These are phyloP conservation scores for Helogale parvula DNA, from an alignment of 2,113 vertebrate genomes.

Conservation along the genomic window DNA sequence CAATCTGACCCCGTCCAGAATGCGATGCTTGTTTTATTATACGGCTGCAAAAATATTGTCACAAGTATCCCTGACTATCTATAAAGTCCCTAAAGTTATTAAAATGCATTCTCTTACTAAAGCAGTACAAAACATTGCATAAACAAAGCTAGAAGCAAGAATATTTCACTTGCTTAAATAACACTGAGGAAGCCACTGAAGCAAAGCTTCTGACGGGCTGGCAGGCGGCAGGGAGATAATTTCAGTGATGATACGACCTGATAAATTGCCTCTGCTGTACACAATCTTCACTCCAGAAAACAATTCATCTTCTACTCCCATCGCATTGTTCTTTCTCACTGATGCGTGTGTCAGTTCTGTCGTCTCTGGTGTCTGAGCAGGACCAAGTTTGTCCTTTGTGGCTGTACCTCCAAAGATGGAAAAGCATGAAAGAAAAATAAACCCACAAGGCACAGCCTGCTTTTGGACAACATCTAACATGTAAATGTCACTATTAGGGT, in stretches of 20 bases:
- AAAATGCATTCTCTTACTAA: constrained; percentile 46
- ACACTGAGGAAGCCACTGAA: constrained; percentile 34
- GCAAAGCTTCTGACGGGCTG: constrained; percentile 17
- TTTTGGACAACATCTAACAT: constrained; percentile 12
- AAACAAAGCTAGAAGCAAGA: constrained; percentile 54
- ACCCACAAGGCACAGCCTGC: neutral
- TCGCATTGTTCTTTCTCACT: constrained; percentile 48
- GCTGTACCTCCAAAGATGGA: neutral
- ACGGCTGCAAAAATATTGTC: constrained; percentile 40
- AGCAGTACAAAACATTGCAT: constrained; percentile 28
- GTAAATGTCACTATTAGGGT: neutral
- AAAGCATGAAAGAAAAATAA: constrained; percentile 41
- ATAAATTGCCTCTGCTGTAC: constrained; percentile 55
- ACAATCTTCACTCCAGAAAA: constrained; percentile 56
- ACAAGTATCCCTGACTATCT: constrained; percentile 52
- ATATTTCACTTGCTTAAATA: constrained; percentile 67
- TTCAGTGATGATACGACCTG: constrained; percentile 55
- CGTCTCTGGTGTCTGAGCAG: constrained; percentile 25
- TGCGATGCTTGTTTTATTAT: constrained; percentile 60
- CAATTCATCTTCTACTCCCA: constrained; percentile 44
- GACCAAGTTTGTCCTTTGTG: constrained; percentile 18
- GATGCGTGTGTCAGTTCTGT: neutral
- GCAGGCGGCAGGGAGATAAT: constrained; percentile 61
- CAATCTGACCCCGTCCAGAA: constrained; percentile 52
- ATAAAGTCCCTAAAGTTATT: constrained; percentile 57